Conservation (phyloP, 1,140 invertebrate genomes). For the Popillia japonica region DNA sequence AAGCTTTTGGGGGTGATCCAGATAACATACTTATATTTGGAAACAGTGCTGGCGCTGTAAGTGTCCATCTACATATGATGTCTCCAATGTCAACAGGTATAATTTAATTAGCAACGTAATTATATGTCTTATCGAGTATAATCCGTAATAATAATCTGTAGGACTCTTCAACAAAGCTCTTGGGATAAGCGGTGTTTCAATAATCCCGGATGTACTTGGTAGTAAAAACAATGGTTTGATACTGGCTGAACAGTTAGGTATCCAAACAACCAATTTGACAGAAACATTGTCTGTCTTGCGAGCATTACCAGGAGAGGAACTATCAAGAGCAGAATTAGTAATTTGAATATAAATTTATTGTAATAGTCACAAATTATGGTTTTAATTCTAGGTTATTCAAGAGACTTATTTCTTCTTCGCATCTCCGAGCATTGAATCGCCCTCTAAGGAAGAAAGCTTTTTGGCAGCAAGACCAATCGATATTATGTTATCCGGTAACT, state of each 20-base stretch:
- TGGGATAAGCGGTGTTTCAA: background rate
- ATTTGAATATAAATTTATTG: background rate
- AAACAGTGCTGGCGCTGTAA: constrained; percentile 62
- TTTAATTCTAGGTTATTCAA: background rate
- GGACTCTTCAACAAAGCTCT: constrained; percentile 24
- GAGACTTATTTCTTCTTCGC: background rate
- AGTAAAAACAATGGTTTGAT: background rate
- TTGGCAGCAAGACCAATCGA: too few relatives aligned
- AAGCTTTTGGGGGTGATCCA: constrained; percentile 62
- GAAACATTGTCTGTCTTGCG: background rate
- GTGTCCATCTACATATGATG: constrained; percentile 47
- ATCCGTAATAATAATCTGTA: background rate
- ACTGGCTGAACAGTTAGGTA: too few relatives aligned
- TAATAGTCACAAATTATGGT: background rate
- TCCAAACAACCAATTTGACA: background rate
- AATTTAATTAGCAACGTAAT: constrained; percentile 45
- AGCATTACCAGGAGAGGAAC: background rate
- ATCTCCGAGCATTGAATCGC: background rate
- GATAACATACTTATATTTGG: constrained; percentile 60
- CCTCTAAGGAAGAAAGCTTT: background rate
- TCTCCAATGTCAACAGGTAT: constrained; percentile 55
- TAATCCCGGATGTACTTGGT: background rate
- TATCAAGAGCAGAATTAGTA: background rate
- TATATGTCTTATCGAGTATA: background rate
- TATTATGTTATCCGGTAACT: too few relatives aligned